These are phyloP conservation scores for Anagrus nilaparvatae DNA, from an alignment of 1,140 invertebrate genomes.

Conservation along the genomic window DNA sequence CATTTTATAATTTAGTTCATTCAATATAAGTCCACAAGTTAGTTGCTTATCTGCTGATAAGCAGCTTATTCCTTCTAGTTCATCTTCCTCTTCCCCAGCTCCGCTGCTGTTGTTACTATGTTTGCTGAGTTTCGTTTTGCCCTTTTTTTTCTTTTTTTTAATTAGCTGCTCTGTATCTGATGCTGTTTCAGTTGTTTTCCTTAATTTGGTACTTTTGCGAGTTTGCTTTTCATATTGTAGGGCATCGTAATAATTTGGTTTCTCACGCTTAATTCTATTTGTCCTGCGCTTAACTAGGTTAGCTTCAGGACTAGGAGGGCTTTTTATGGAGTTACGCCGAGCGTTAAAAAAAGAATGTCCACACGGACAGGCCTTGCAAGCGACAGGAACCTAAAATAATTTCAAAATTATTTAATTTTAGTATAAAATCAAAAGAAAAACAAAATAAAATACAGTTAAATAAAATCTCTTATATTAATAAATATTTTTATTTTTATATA, in stretches of 20 bases:
- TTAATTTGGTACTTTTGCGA: conserved; percentile 43
- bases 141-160: conserved; percentile 42
- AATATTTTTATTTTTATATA: not conserved
- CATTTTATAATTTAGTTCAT: conserved; percentile 64
- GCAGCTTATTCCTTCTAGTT: conserved; percentile 43
- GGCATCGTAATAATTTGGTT: conserved; percentile 75
- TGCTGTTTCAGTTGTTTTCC: conserved; percentile 40
- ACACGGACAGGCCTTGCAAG: conserved; percentile 69
- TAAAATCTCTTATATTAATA: not conserved
- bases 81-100: conserved; percentile 45
- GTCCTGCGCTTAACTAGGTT: conserved; percentile 55
- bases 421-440: conserved; percentile 6
- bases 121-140: conserved; percentile 43
- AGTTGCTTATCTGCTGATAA: conserved; percentile 46
- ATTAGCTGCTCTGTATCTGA: conserved; percentile 40
- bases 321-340: conserved; percentile 47
- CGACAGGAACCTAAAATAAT: conserved; percentile 57
- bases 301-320: conserved; percentile 39
- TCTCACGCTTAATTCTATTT: conserved; percentile 62
- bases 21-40: conserved; percentile 53
- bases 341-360: conserved; percentile 68
- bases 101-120: conserved; percentile 34
- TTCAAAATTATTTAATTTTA: conserved; percentile 2
- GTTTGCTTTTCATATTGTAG: conserved; percentile 65
- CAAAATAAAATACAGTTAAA: conserved; percentile 8